These are phyloP conservation scores for Hylaeus anthracinus DNA, from an alignment of 1,140 invertebrate genomes.

Conservation along the genomic window DNA sequence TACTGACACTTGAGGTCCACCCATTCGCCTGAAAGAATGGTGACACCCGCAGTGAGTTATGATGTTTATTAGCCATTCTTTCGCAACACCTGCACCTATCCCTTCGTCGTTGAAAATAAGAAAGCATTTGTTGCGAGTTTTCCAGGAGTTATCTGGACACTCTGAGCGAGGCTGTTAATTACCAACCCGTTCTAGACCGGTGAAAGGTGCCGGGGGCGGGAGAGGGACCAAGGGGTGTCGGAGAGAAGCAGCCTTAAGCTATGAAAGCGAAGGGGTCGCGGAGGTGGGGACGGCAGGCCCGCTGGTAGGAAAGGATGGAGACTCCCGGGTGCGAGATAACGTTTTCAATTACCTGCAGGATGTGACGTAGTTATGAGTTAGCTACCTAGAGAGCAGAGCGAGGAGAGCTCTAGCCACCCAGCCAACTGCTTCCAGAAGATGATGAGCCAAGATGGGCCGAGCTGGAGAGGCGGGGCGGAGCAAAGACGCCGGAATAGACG, in stretches of 20 bases:
- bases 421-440: conserved; percentile 70
- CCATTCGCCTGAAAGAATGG: too few species aligned
- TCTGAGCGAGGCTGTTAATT: conserved; percentile 73
- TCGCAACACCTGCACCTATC: not conserved
- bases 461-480: conserved; percentile 30
- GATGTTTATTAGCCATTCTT: too few species aligned
- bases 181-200: conserved; percentile 65
- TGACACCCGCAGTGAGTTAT: too few species aligned
- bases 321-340: conserved; percentile 78
- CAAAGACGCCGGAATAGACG: conserved; percentile 35
- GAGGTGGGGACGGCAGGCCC: conserved; percentile 20
- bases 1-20: too few species aligned
- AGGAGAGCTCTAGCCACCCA: conserved; percentile 62
- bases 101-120: conserved; percentile 5
- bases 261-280: conserved; percentile 44
- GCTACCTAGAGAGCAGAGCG: conserved; percentile 70
- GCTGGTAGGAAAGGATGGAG: conserved; percentile 68
- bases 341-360: conserved; percentile 81
- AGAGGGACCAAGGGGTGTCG: not conserved
- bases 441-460: conserved; percentile 74
- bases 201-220: conserved; percentile 20
- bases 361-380: conserved; percentile 81
- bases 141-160: conserved; percentile 70
- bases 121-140: conserved; percentile 72
- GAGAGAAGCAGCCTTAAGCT: conserved; percentile 57